Conservation (phyloP, 1,140 invertebrate species). For the Drosophila tsacasi region DNA sequence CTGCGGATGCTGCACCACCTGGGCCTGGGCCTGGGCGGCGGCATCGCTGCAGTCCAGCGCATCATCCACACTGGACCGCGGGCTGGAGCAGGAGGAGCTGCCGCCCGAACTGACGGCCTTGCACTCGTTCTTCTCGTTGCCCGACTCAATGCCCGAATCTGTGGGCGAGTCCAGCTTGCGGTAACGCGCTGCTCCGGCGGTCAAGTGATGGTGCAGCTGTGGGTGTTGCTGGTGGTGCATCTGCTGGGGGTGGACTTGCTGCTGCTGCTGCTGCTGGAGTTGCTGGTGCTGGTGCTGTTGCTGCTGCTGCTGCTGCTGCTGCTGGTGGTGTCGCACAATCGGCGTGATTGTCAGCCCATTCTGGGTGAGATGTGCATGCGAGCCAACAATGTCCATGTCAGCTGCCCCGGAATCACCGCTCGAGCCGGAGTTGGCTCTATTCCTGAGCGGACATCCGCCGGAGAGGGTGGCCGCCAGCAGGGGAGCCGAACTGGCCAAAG, state of each 20-base stretch:
- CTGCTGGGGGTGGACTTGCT: conserved; percentile 37
- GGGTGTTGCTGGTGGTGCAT: conserved; percentile 67
- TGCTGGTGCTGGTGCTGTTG: conserved; percentile 58
- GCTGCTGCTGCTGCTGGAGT: conserved; percentile 50
- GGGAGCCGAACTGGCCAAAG: conserved; percentile 87
- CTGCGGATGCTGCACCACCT: conserved; percentile 38
- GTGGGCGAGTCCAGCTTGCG: conserved; percentile 95
- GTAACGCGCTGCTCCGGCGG: conserved; percentile 86
- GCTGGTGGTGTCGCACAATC: conserved; percentile 85
- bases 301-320: conserved; percentile 80
- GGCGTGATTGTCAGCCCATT: conserved; percentile 89
- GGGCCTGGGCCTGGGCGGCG: conserved; percentile 32
- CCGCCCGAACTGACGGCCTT: conserved; percentile 89
- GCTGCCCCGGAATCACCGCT: conserved; percentile 92
- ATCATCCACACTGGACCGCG: conserved; percentile 93
- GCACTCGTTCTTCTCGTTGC: conserved; percentile 94
- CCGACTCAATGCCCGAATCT: conserved; percentile 96
- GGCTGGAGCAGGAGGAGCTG: conserved; percentile 93
- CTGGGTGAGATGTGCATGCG: conserved; percentile 88
- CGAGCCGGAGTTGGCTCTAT: conserved; percentile 91
- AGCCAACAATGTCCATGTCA: conserved; percentile 89
- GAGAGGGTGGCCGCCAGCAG: conserved; percentile 92
- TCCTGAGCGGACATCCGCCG: conserved; percentile 88
- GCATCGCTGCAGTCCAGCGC: conserved; percentile 88
- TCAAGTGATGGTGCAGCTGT: conserved; percentile 78